Base-by-base conservation (phyloP, 2,888 invertebrate genomes). In the Thyatira batis region DNA sequence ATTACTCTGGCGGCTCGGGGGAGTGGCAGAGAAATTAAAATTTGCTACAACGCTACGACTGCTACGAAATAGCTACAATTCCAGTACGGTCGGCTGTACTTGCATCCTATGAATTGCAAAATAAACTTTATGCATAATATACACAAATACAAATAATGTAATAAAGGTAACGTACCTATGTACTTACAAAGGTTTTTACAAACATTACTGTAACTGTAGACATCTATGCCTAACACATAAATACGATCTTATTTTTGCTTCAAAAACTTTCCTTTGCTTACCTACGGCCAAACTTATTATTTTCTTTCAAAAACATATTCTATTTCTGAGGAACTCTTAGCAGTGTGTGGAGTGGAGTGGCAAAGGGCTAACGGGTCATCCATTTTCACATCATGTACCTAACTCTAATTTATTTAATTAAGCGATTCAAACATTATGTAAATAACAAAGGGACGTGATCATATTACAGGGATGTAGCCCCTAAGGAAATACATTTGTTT, bases 401-500 rank as follows among this genome's bases (percentile, higher is more conserved):
- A 33, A 45, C 43, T 45, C 39, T 45, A 55, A 56, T 58, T 53
- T 44, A 60, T 55, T 50, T 60, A 56, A 57, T 54, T 58, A 58
- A 39, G 49, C 44, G 54, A 55, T 45, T 54, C 61, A 50, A 58
- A 63, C 23, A 52, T 45, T 49, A 49, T 30, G 49, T 51, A 25
- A 44, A 43, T 52, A 58, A 51, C 27, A 55, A 51, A 52, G 50
- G 54, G 53, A 67, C 55, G 53, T 51, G 57, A 56, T 51, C 43
- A 48, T 51, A 53, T 54, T 57, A 48, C 25, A 48, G 44, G 51
- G 54, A 46, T n/a, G 49, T 53, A 13, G 17, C 27, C 48, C 61
- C 57, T 52, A 23, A 21, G 51, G 58, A 60, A 50, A 56, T 60
- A 45, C 54, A 58, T 63, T 67, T 46, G 49, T 65, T 55, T 50